A percentile compares a stretch with the other conserved stretches of the same genome.
Conservation (phyloP, 1,140 invertebrate genomes). For the Drosophila parvula region DNA sequence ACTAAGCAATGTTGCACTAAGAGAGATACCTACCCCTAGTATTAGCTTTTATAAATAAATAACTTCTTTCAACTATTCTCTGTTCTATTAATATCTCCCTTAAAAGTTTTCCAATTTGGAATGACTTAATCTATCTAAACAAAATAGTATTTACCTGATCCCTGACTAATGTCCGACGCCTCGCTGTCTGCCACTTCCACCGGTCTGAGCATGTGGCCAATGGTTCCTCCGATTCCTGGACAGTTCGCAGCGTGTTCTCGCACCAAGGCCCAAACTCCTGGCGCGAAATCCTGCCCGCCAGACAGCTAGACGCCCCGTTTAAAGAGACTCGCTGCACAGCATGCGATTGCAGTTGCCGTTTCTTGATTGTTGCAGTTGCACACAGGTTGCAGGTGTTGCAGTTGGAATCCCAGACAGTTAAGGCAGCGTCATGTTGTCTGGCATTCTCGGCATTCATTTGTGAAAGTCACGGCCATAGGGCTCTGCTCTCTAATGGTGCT, state of each 20-base stretch:
- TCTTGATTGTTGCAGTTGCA: constrained; percentile 11
- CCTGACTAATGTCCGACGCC: constrained; percentile 31
- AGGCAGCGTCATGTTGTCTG: constrained; percentile 73
- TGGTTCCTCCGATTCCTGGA: constrained; percentile 8
- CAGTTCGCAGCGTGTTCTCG: constrained; percentile 25
- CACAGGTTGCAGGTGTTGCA: constrained; percentile 56
- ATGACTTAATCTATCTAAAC: no score
- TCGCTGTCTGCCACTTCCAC: constrained; percentile 10
- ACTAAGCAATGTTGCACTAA: no score
- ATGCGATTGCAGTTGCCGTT: constrained; percentile 43
- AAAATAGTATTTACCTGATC: neutral
- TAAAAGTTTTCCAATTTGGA: no score
- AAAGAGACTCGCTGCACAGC: constrained; percentile 55
- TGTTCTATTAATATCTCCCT: no score
- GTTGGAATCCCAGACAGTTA: constrained; percentile 28
- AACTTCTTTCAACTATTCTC: no score
- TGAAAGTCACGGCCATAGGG: constrained; percentile 65
- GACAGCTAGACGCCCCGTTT: constrained; percentile 69
- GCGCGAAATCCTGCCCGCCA: constrained; percentile 38
- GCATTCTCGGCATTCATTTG: constrained; percentile 38
- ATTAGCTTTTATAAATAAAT: no score
- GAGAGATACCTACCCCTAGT: no score
- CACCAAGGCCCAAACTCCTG: constrained; percentile 59
- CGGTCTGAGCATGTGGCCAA: constrained; percentile 1
- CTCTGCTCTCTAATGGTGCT: constrained; percentile 66